Evolutionary conservation across 2,888 invertebrate genomes (phyloP), one percentile per base, ranked within the genome.

Genomic region (Eucera pruinosa): DNA sequence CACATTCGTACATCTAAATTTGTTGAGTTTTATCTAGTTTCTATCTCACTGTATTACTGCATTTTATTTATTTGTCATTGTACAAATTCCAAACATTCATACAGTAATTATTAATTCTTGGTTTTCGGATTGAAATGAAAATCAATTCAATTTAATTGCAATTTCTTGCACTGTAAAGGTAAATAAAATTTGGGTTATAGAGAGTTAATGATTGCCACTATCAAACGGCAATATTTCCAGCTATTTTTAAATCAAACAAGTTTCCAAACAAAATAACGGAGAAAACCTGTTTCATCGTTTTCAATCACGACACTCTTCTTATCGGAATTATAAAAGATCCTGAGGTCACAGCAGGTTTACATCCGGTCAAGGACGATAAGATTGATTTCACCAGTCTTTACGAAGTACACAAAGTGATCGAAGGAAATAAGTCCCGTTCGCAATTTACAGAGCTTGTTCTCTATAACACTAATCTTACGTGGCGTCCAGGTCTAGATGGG

Each of bases 291-390:
- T 41, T 52, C 30, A 50, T 68, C 47, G n/a, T 52, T 43, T 25
- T 43, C 39, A 39, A 62, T 50, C 43, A 13, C 20, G 60, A 27
- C 47, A 36, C 23, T 13, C 57, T 58, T 48, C 43, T 39, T 45
- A 23, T 7, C 9, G 36, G 33, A 30, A 20, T 20, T 48, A 30
- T 33, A 5, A n/a, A n/a, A n/a, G n/a, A 13, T 36, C 33, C 54
- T 13, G 27, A 20, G 67, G 68, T 70, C 76, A 50, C 68, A 52
- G 60, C 70, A 58, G 48, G 60, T 78, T 81, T 72, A 60, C 68
- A 77, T 80, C 67, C 83, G 73, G 77, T 70, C 78, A 77, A 83
- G 78, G 68, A 58, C 67, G 72, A 65, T 74, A 74, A 75, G 69
- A 75, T 78, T 84, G 67, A 83, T 83, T 74, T 71, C 61, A 30